Evolutionary conservation across 2,888 invertebrate species (phyloP).

Genomic region (Lomographa bimaculata): DNA sequence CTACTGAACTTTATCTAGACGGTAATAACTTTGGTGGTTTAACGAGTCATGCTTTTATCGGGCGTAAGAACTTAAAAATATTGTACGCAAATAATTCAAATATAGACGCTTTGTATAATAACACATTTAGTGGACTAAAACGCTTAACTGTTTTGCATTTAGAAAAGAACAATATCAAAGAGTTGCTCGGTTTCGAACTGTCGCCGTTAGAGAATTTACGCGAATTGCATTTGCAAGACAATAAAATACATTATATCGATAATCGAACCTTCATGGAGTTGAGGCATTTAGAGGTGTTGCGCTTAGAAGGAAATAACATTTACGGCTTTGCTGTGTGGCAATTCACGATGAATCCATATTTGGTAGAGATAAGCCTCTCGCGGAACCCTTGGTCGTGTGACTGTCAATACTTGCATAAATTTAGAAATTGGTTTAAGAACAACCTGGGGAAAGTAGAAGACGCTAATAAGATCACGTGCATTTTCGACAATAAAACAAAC

Average conservation of each 20-base stretch:
- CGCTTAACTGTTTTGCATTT: constrained; percentile 91
- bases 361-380: constrained; percentile 92
- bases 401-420: constrained; percentile 91
- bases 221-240: constrained; percentile 94
- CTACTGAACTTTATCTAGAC: constrained; percentile 96
- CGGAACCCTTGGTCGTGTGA: constrained; percentile 96
- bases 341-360: constrained; percentile 91
- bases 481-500: constrained; percentile 89
- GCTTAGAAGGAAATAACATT: constrained; percentile 93
- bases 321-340: constrained; percentile 94
- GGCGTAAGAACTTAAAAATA: constrained; percentile 94
- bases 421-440: constrained; percentile 90
- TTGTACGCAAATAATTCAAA: constrained; percentile 95
- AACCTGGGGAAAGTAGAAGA: constrained; percentile 93
- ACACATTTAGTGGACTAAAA: constrained; percentile 94
- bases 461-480: constrained; percentile 89
- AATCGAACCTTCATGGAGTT: constrained; percentile 93
- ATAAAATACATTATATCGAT: constrained; percentile 91
- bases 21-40: constrained; percentile 95
- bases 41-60: constrained; percentile 95
- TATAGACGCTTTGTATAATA: constrained; percentile 92
- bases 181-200: constrained; percentile 92
- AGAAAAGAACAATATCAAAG: constrained; percentile 92
- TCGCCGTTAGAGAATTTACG: constrained; percentile 91
- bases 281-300: constrained; percentile 92